phyloP scores from a whole-genome alignment of 2,888 invertebrate species.

The Keiferia lycopersicella region DNA sequence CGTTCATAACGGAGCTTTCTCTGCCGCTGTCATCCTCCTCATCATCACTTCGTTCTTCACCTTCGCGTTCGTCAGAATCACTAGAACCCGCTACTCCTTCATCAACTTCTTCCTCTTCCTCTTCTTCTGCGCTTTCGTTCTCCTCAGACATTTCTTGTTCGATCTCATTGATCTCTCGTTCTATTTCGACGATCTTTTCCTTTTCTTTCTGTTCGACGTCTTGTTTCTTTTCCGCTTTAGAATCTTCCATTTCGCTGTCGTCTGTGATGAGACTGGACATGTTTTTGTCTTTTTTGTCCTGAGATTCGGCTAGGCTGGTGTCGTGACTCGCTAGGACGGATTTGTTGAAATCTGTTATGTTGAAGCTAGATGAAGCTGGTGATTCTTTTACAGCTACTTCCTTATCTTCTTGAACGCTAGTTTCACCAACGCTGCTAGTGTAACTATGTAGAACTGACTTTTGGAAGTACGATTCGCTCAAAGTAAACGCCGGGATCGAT shows the following conservation, averaged over 20 bases:
- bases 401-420: slow-evolving; percentile 42
- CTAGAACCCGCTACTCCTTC: neutral
- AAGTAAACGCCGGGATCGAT: slow-evolving; percentile 51
- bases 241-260: slow-evolving; percentile 61
- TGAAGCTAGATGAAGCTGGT: slow-evolving; percentile 45
- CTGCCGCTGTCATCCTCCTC: neutral
- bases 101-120: slow-evolving; percentile 26
- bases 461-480: slow-evolving; percentile 56
- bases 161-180: slow-evolving; percentile 71
- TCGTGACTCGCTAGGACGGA: slow-evolving; percentile 58
- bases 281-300: slow-evolving; percentile 39
- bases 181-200: slow-evolving; percentile 68
- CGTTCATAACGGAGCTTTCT: neutral
- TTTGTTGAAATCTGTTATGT: slow-evolving; percentile 55
- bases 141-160: slow-evolving; percentile 66
- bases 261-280: slow-evolving; percentile 66
- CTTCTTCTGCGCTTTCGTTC: slow-evolving; percentile 34
- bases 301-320: slow-evolving; percentile 52
- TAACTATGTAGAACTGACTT: slow-evolving; percentile 62
- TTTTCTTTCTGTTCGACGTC: slow-evolving; percentile 63
- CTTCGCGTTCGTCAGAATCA: neutral
- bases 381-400: slow-evolving; percentile 40
- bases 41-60: neutral
- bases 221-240: slow-evolving; percentile 36
- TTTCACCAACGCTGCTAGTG: slow-evolving; percentile 51